A percentile compares a stretch with the other conserved stretches of the same genome.
Evolutionary conservation across 2,888 invertebrate species (phyloP).

Genomic region (Ophion slaviceki): DNA sequence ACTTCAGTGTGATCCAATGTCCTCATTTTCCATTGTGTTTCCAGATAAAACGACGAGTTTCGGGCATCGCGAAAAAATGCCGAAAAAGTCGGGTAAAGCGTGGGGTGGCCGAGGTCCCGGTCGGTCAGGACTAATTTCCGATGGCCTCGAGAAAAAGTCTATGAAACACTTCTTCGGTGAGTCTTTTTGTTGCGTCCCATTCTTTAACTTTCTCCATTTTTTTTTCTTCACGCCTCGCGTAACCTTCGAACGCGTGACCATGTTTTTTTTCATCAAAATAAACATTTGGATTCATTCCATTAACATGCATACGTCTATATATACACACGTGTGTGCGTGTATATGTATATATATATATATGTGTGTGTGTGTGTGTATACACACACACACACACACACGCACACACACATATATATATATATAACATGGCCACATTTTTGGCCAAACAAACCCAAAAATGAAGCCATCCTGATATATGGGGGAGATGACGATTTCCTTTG

Average conservation of each 20-base stretch:
- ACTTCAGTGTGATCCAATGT: constrained; percentile 26
- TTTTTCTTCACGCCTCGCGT: constrained; percentile 15
- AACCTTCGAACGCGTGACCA: neutral
- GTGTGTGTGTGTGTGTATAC: too few species aligned
- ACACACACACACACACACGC: too few species aligned
- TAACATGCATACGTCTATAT: neutral
- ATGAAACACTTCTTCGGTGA: constrained; percentile 75
- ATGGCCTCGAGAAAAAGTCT: constrained; percentile 63
- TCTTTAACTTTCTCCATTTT: constrained; percentile 19
- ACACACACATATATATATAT: too few species aligned
- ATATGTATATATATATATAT: too few species aligned
- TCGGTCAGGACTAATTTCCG: constrained; percentile 23
- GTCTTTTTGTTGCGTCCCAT: constrained; percentile 32
- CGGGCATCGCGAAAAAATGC: constrained; percentile 71
- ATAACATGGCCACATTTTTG: neutral
- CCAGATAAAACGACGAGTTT: neutral
- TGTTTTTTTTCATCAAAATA: neutral
- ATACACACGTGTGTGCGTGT: too few species aligned
- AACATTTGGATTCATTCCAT: neutral
- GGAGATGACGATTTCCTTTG: too few species aligned
- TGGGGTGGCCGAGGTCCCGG: constrained; percentile 67
- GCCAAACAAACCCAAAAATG: neutral
- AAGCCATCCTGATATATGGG: too few species aligned
- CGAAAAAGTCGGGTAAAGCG: constrained; percentile 74
- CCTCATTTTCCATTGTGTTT: constrained; percentile 23